Evolutionary conservation across 2,888 invertebrate genomes (phyloP).

Genomic region (Chaitophorus viminalis): DNA sequence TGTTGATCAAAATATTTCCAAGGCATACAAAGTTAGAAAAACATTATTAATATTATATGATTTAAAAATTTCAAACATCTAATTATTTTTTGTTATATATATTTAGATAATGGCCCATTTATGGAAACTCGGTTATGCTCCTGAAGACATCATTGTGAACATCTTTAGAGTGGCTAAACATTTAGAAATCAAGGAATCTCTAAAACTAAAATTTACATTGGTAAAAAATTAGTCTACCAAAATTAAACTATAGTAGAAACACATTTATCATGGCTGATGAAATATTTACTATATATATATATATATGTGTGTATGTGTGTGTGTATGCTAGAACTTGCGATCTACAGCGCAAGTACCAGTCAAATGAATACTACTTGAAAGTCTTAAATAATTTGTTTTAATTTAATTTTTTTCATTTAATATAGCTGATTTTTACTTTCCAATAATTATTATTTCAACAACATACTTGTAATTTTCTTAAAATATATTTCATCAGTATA

Average conservation of each 20-base stretch:
- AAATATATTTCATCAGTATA: no score
- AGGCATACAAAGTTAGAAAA: conserved; percentile 77
- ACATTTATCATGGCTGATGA: no score
- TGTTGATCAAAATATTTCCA: conserved; percentile 81
- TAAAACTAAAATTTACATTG: conserved; percentile 86
- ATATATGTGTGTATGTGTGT: no score
- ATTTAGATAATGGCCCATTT: conserved; percentile 82
- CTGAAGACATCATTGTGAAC: conserved; percentile 96
- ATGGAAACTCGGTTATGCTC: conserved; percentile 93
- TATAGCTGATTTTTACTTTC: no score
- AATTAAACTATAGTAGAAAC: not conserved
- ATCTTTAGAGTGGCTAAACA: conserved; percentile 94
- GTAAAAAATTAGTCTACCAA: conserved; percentile 67
- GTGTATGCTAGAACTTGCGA: no score
- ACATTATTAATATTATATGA: not conserved
- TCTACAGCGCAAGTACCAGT: no score
- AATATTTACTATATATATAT: no score
- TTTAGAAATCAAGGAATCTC: conserved; percentile 80
- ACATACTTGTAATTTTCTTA: no score
- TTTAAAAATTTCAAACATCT: not conserved
- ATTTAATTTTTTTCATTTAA: no score
- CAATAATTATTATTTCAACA: no score
- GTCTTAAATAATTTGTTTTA: no score
- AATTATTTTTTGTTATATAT: not conserved
- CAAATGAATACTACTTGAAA: no score